These are phyloP conservation scores for Falco punctatus DNA, from an alignment of 2,113 vertebrate genomes.

Conservation along the genomic window DNA sequence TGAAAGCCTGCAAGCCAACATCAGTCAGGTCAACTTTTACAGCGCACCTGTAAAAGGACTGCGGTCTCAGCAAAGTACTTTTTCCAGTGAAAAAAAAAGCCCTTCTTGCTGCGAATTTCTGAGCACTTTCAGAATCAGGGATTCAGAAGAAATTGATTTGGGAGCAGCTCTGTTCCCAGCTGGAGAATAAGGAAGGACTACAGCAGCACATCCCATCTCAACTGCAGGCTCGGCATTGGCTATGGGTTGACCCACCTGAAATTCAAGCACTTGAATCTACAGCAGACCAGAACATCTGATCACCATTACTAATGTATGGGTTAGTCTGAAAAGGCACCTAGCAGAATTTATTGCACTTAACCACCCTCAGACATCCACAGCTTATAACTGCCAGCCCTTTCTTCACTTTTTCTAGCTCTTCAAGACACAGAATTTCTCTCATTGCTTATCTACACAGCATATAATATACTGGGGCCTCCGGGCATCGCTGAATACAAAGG, in stretches of 20 bases:
- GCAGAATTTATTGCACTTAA: neutral
- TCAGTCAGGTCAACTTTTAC: neutral
- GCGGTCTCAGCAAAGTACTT: neutral
- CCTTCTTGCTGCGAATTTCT: neutral
- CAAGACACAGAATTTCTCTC: neutral
- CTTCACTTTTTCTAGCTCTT: neutral
- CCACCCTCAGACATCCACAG: neutral
- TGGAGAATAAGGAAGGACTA: neutral
- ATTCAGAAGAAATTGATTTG: neutral
- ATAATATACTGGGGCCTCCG: neutral
- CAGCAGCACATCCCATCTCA: neutral
- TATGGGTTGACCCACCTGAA: neutral
- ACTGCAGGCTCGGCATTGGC: neutral
- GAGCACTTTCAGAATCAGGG: neutral
- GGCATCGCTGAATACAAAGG: neutral
- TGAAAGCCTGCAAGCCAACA: neutral
- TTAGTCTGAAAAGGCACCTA: neutral
- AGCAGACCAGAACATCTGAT: neutral
- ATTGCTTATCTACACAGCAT: neutral
- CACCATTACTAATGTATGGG: neutral
- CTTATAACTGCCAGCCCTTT: neutral
- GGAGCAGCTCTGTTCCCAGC: neutral
- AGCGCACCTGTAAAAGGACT: neutral
- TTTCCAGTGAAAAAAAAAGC: neutral
- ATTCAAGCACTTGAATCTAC: neutral